Percentiles rank a stretch among this genome's conserved stretches.
phyloP scores from a whole-genome alignment of 2,113 vertebrate species.

The Microcebus griseorufus region DNA sequence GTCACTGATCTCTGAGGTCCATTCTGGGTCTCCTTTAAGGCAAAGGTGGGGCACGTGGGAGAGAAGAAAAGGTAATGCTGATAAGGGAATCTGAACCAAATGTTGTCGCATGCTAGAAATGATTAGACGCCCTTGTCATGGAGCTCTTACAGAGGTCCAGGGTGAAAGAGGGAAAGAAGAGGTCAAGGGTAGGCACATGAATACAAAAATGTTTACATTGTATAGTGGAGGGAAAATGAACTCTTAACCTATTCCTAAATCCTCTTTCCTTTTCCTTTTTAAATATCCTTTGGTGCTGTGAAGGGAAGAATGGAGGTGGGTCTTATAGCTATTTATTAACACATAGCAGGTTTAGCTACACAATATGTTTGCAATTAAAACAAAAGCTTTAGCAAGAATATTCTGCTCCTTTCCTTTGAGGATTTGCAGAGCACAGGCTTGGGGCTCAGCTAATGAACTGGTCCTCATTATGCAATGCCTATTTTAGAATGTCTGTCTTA shows the following conservation, averaged over 20 bases:
- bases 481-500: conserved; percentile 32
- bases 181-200: conserved; percentile 80
- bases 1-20: conserved; percentile 83
- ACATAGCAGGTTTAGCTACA: conserved; percentile 18
- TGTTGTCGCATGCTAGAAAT: conserved; percentile 84
- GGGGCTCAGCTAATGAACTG: neutral
- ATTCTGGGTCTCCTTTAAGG: conserved; percentile 77
- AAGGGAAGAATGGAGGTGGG: neutral
- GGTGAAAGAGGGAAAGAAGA: conserved; percentile 65
- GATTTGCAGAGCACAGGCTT: neutral
- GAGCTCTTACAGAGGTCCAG: conserved; percentile 77
- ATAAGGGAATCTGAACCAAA: conserved; percentile 86
- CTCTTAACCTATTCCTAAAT: neutral
- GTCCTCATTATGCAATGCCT: neutral
- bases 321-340: conserved; percentile 41
- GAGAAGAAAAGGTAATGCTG: conserved; percentile 80
- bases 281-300: neutral
- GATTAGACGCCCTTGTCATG: conserved; percentile 84
- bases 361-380: conserved; percentile 56
- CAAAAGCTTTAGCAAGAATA: conserved; percentile 10
- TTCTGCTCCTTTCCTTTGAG: neutral
- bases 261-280: conserved; percentile 1
- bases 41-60: conserved; percentile 29
- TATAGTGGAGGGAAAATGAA: neutral
- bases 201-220: neutral